Conservation (phyloP, 2,888 invertebrate genomes). For the Griposia aprilina region DNA sequence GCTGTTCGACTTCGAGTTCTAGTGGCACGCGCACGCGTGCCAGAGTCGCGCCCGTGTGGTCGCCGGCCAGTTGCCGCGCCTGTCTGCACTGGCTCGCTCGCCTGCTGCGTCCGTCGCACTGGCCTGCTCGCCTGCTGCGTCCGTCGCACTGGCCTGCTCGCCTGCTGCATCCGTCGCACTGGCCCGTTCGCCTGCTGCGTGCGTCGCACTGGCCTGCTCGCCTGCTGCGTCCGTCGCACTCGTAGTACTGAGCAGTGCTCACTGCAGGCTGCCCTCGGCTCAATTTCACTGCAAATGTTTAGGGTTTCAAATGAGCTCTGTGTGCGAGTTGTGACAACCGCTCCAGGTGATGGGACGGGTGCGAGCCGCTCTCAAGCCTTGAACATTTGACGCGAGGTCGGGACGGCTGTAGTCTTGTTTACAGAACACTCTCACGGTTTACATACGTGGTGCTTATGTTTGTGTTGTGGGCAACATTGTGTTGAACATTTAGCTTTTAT, state of each 20-base stretch:
- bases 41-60: slow-evolving; percentile 6
- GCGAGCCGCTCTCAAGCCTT: slow-evolving; percentile 21
- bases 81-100: too few species aligned
- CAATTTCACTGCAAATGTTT: slow-evolving; percentile 10
- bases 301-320: slow-evolving; percentile 16
- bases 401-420: slow-evolving; percentile 27
- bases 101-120: too few species aligned
- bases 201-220: too few species aligned
- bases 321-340: slow-evolving; percentile 42
- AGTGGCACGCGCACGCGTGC: slow-evolving; percentile 65
- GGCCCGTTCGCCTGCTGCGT: too few species aligned
- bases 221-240: too few species aligned
- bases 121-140: too few species aligned
- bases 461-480: slow-evolving; percentile 33
- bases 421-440: slow-evolving; percentile 62
- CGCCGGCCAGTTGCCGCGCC: background rate
- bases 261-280: background rate
- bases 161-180: too few species aligned
- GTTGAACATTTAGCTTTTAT: slow-evolving; percentile 33
- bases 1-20: slow-evolving; percentile 95
- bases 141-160: too few species aligned
- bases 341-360: slow-evolving; percentile 32
- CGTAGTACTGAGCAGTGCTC: slow-evolving; percentile 9
- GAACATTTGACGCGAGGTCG: slow-evolving; percentile 30
- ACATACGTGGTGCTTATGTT: slow-evolving; percentile 18